Conservation (phyloP, 1,140 invertebrate species). For the Nasonia giraulti region DNA sequence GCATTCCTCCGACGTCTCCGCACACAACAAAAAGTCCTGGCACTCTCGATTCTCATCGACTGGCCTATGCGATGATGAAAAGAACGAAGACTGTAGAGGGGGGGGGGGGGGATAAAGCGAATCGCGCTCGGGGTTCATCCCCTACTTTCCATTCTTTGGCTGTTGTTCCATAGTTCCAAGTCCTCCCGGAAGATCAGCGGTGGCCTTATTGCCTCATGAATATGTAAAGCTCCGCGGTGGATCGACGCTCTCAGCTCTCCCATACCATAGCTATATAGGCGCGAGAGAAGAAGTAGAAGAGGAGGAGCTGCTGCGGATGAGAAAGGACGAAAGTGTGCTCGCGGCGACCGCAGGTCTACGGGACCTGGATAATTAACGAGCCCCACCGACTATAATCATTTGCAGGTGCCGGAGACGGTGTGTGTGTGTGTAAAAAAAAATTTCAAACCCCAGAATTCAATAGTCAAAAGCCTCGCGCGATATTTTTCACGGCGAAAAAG, state of each 20-base stretch:
- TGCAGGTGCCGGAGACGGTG: not conserved
- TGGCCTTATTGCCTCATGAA: constrained; percentile 53
- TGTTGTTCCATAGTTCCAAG: constrained; percentile 37
- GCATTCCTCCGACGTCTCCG: not conserved
- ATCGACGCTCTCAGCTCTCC: not conserved
- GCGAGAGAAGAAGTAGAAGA: not conserved
- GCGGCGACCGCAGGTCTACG: not conserved
- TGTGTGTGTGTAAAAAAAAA: too few relatives aligned
- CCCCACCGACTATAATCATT: constrained; percentile 21
- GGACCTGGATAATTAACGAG: constrained; percentile 22
- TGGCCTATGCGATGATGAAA: not conserved
- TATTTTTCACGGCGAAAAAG: too few relatives aligned
- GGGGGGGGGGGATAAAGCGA: not conserved
- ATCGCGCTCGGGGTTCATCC: not conserved
- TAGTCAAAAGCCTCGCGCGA: too few relatives aligned
- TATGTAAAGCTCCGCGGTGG: constrained; percentile 42
- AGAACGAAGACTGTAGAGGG: not conserved
- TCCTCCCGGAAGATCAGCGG: constrained; percentile 40
- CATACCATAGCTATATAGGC: not conserved
- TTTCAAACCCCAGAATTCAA: too few relatives aligned
- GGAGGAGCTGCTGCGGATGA: not conserved
- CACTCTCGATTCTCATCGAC: not conserved
- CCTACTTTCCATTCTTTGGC: constrained; percentile 36
- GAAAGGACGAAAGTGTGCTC: not conserved
- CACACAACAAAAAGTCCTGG: not conserved